Evolutionary conservation across 2,888 invertebrate genomes (phyloP).

Genomic region (Cenopis cana): DNA sequence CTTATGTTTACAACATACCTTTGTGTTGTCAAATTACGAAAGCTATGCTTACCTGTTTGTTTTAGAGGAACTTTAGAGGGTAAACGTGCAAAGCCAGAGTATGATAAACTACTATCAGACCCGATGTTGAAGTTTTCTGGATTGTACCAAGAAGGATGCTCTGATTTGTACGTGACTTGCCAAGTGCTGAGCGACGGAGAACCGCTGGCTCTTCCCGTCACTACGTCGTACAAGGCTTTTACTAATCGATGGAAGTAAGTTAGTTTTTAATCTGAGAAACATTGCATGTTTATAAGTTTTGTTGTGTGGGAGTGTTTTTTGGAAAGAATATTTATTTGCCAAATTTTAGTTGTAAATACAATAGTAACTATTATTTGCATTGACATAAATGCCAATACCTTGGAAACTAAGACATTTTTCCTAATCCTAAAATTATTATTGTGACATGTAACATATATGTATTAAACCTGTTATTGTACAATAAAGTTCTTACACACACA

Average conservation of each 20-base stretch:
- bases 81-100: conserved; percentile 92
- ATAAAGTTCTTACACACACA: too few relatives aligned
- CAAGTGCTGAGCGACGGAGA: conserved; percentile 93
- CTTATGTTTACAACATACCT: conserved; percentile 3
- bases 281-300: background rate
- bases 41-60: conserved; percentile 39
- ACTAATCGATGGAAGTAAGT: conserved; percentile 96
- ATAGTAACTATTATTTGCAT: too few relatives aligned
- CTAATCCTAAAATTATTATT: too few relatives aligned
- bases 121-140: conserved; percentile 97
- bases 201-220: conserved; percentile 93
- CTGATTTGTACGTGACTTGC: conserved; percentile 95
- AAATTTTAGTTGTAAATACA: too few relatives aligned
- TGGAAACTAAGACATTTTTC: too few relatives aligned
- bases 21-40: conserved; percentile 12
- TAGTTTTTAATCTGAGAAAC: background rate
- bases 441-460: too few relatives aligned
- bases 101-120: conserved; percentile 93
- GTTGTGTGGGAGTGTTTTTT: background rate
- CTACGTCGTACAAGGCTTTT: conserved; percentile 96
- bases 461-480: too few relatives aligned
- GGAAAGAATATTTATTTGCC: background rate
- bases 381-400: too few relatives aligned
- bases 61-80: conserved; percentile 97
- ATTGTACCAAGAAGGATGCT: conserved; percentile 92